A percentile compares a stretch with the other conserved stretches of the same genome.
Conservation (phyloP, 1,140 invertebrate species). For the Euwallacea fornicatus region DNA sequence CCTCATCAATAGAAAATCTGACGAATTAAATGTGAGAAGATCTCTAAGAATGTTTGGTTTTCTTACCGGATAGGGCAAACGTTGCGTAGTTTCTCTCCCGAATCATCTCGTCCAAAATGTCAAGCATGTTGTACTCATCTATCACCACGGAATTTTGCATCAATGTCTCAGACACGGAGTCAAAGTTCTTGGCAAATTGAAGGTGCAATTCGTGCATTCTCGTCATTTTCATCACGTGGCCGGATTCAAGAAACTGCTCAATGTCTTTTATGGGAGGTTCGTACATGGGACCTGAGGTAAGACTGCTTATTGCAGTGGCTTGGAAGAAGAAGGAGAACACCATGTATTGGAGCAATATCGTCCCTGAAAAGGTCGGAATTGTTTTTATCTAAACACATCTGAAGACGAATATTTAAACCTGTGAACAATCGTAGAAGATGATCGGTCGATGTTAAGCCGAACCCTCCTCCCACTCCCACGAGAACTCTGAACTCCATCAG, state of each 20-base stretch:
- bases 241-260: neutral
- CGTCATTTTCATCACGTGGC: neutral
- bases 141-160: neutral
- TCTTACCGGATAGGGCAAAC: neutral
- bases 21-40: too few species aligned
- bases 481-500: too few species aligned
- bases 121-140: neutral
- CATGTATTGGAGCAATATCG: neutral
- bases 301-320: neutral
- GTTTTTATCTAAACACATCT: neutral
- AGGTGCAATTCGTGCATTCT: neutral
- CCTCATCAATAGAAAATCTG: too few species aligned
- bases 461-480: neutral
- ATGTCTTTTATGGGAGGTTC: neutral
- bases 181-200: neutral
- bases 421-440: neutral
- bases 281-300: neutral
- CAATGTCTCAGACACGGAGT: neutral
- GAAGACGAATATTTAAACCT: neutral
- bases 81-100: neutral
- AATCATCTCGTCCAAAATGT: neutral
- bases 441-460: neutral
- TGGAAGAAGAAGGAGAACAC: neutral
- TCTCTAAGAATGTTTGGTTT: too few species aligned
- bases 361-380: neutral